Conservation (phyloP, 2,888 invertebrate genomes). For the Agrochola lota region DNA sequence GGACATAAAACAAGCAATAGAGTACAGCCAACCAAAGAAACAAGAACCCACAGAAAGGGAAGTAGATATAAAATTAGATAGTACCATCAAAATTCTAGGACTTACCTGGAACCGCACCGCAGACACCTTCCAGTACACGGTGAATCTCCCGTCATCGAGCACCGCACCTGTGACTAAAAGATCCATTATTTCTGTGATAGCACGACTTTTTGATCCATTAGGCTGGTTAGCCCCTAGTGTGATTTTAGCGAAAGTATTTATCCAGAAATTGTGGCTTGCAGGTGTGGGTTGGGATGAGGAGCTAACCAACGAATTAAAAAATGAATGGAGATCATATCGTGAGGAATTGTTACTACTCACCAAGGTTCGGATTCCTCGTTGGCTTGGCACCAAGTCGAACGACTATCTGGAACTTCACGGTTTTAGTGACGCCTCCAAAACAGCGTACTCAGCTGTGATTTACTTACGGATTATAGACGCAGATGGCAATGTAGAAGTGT, state of each 20-base stretch:
- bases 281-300: not conserved
- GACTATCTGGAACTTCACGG: conserved; percentile 4
- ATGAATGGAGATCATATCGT: conserved; percentile 6
- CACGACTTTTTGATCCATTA: too few relatives aligned
- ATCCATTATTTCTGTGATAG: conserved; percentile 41
- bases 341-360: conserved; percentile 7
- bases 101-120: not conserved
- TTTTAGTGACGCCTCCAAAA: conserved; percentile 11
- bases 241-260: conserved; percentile 22
- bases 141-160: conserved; percentile 45
- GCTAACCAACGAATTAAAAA: too few relatives aligned
- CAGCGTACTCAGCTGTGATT: conserved; percentile 2
- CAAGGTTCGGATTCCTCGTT: conserved; percentile 10
- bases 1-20: too few relatives aligned
- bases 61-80: conserved; percentile 14
- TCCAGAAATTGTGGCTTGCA: conserved; percentile 6
- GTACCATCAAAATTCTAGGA: conserved; percentile 10
- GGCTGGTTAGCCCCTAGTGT: conserved; percentile 26
- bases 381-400: not conserved
- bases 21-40: too few relatives aligned
- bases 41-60: not conserved
- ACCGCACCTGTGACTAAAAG: conserved; percentile 44
- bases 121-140: conserved; percentile 47
- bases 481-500: not conserved
- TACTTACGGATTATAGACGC: not conserved